Evolutionary conservation across 2,888 invertebrate genomes (phyloP), one percentile per base, ranked within the genome.

Genomic region (Drosophila emarginata): DNA sequence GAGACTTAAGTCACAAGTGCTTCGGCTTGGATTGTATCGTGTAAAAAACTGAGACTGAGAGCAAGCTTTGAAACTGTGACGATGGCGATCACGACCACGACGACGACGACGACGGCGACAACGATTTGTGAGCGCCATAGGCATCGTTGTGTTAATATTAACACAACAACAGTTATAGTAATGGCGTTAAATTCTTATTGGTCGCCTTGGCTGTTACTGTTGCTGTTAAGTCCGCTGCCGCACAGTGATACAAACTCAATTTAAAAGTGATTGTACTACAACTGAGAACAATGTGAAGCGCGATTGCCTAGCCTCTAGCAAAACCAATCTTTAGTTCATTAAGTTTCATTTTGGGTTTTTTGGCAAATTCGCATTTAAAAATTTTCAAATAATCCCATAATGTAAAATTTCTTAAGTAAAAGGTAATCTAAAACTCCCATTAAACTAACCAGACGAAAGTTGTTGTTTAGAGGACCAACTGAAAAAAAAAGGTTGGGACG

Each of bases 141-240:
- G 37, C 18, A 70, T 71, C 70, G 71, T 57, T 64, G 21, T 60
- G 39, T 57, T 57, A 40, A 57, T 39, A 57, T 54, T 57, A 66
- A 39, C 61, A 59, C 64, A 72, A 72, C 57, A 70, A 32, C 45
- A 61, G 65, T 56, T 64, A 50, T 61, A 50, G 62, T 52, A 65
- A 80, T 76, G 67, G 71, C 64, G 76, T 74, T 78, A 71, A 76
- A 67, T 79, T 78, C 64, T 73, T 67, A 73, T 69, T 71, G 76
- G 68, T 54, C 39, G 52, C 45, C 45, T 45, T 45, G 45, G 18
- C 45, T 45, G 45, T 45, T 45, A 45, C 45, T 45, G 45, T 21
- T 21, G 45, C 51, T 61, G 56, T 72, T 59, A 54, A 36, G 59
- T 56, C 58, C 50, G 40, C 18, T 50, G n/a, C 14, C 37, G 76